These are phyloP conservation scores for Ceryle rudis DNA, from an alignment of 2,797 vertebrate species.

Conservation along the genomic window DNA sequence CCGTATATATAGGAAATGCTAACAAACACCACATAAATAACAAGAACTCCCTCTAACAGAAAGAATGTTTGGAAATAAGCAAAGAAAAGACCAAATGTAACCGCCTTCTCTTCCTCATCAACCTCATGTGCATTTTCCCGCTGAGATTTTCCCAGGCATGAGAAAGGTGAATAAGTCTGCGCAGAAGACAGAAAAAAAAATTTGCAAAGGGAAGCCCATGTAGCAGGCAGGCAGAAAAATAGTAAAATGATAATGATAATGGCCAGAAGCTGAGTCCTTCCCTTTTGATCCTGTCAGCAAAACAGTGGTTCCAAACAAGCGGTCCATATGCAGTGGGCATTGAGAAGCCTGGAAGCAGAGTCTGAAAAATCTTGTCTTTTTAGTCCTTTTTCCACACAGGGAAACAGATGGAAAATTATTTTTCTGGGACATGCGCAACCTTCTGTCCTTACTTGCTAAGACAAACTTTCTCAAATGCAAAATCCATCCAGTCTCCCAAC, in stretches of 20 bases:
- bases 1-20: not conserved
- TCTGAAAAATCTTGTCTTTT: conserved; percentile 12
- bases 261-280: conserved; percentile 42
- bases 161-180: not conserved
- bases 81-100: not conserved
- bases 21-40: not conserved
- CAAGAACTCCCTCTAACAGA: not conserved
- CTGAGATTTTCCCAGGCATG: conserved; percentile 8
- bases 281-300: conserved; percentile 21
- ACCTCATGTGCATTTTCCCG: not conserved
- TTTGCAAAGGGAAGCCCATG: conserved; percentile 43
- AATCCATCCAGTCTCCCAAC: not conserved
- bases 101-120: not conserved
- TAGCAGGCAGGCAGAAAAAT: conserved; percentile 48
- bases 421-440: not conserved
- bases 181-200: conserved; percentile 6
- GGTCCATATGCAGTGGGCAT: not conserved
- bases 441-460: not conserved
- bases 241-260: conserved; percentile 52
- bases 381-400: not conserved
- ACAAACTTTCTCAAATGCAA: not conserved
- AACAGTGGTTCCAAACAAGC: not conserved
- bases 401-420: not conserved
- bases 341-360: not conserved
- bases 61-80: conserved; percentile 1